Evolutionary conservation across 1,140 invertebrate genomes (phyloP), one percentile per base, ranked within the genome.

Genomic region (Riptortus pedestris): DNA sequence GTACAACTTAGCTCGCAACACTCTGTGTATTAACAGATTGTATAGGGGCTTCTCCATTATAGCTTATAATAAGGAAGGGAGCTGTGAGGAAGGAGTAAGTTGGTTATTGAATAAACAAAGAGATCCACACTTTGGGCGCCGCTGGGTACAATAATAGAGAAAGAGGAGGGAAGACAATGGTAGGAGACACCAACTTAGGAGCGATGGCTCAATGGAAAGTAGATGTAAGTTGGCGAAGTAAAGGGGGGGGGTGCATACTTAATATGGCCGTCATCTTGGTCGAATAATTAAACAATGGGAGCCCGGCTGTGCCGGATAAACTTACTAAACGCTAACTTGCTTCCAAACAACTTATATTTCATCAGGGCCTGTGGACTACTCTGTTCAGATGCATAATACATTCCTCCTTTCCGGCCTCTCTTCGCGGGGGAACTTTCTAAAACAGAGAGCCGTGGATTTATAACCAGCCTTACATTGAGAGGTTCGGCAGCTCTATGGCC

Each of bases 261-360:
- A 64, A 64, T 64, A 59, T 52, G n/a, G 24, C 43, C 63, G 63
- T 64, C 63, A 64, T 64, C 63, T 64, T 64, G 63, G 43, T 16
- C 22, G 63, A 64, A 64, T 65, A 60, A 65, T 65, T 60, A 65
- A 65, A 60, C 64, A 65, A 65, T 65, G 60, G 58, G n/a, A 3
- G 22, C 22, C 31, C 18, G 5, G 22, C 60, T 57, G 52, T 27
- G 28, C 63, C 63, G 48, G 63, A 64, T 64, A 64, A 64, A 64
- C 63, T 64, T 64, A 64, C 48, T 64, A 59, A 64, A 64, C 63
- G 63, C 48, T 47, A 64, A 64, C 48, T 64, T 58, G 63, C 63
- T 64, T 24, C 51, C 52, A 4, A 26, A 64, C 63, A 64, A 64
- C 63, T 64, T 64, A 64, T 64, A 64, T 64, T 64, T 64, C 47